Conservation (phyloP, 2,797 vertebrate species). For the Taenioides sp. region DNA sequence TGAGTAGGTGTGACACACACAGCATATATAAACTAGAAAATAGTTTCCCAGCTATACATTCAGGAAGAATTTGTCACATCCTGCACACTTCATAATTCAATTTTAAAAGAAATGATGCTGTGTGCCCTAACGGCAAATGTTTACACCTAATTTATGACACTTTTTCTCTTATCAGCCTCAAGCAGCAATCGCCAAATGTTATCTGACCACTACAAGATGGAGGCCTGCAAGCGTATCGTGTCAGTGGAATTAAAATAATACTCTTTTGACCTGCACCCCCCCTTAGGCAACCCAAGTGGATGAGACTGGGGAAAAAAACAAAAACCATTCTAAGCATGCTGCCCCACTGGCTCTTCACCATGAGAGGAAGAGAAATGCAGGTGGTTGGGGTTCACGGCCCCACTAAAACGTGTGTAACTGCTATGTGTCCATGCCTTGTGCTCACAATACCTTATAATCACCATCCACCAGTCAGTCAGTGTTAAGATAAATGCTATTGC, state of each 20-base stretch:
- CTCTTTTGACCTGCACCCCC: constrained; percentile 49
- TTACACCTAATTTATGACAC: constrained; percentile 44
- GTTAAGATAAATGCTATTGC: constrained; percentile 46
- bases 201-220: constrained; percentile 50
- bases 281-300: constrained; percentile 9
- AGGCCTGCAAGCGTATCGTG: constrained; percentile 30
- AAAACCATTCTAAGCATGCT: constrained; percentile 17
- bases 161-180: constrained; percentile 49
- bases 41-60: too few relatives aligned
- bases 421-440: constrained; percentile 31
- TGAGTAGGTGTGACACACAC: too few relatives aligned
- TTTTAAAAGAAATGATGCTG: constrained; percentile 13
- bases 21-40: too few relatives aligned
- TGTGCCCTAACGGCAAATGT: constrained; percentile 2
- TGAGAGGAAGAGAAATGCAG: constrained; percentile 35
- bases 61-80: background rate
- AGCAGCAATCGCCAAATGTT: constrained; percentile 50
- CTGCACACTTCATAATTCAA: constrained; percentile 2
- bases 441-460: constrained; percentile 39
- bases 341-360: constrained; percentile 7
- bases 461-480: constrained; percentile 44
- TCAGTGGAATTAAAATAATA: constrained; percentile 47
- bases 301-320: constrained; percentile 26
- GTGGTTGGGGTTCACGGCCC: constrained; percentile 48
- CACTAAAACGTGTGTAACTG: constrained; percentile 32